phyloP scores from a whole-genome alignment of 2,797 vertebrate genomes.

The Octomys mimax region DNA sequence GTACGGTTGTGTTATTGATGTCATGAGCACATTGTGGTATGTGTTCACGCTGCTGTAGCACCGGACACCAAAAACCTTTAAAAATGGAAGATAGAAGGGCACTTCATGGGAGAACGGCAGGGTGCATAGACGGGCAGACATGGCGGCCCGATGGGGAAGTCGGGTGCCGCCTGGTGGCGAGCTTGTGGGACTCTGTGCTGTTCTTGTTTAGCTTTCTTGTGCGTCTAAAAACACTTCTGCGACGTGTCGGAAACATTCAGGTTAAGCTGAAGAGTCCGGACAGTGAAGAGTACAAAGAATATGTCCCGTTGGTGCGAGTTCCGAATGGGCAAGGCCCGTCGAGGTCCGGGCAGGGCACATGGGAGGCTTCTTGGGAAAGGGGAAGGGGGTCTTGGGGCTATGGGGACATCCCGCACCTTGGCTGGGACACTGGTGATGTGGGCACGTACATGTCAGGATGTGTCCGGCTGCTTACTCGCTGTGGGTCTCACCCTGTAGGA shows the following conservation, averaged over 20 bases:
- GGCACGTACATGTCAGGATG: background rate
- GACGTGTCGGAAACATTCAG: background rate
- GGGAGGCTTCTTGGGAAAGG: background rate
- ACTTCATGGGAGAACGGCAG: background rate
- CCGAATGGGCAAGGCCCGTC: background rate
- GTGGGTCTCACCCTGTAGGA: background rate
- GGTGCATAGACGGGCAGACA: too few relatives aligned
- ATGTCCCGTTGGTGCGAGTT: background rate
- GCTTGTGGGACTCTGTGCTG: background rate
- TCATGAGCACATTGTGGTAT: background rate
- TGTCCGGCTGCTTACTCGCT: too few relatives aligned
- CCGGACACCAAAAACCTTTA: background rate
- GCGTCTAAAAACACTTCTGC: background rate
- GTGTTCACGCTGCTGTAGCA: background rate
- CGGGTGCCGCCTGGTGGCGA: background rate
- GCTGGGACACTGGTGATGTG: background rate
- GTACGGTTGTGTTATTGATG: background rate
- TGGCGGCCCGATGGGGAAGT: background rate
- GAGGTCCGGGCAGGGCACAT: background rate
- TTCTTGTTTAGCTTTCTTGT: background rate
- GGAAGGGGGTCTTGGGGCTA: background rate
- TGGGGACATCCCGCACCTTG: background rate
- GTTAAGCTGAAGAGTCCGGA: background rate
- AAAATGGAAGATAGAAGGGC: background rate
- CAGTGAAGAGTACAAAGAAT: background rate